A percentile compares a stretch with the other conserved stretches of the same genome.
Evolutionary conservation across 2,797 vertebrate species (phyloP).

Genomic region (Gallirallus australis): DNA sequence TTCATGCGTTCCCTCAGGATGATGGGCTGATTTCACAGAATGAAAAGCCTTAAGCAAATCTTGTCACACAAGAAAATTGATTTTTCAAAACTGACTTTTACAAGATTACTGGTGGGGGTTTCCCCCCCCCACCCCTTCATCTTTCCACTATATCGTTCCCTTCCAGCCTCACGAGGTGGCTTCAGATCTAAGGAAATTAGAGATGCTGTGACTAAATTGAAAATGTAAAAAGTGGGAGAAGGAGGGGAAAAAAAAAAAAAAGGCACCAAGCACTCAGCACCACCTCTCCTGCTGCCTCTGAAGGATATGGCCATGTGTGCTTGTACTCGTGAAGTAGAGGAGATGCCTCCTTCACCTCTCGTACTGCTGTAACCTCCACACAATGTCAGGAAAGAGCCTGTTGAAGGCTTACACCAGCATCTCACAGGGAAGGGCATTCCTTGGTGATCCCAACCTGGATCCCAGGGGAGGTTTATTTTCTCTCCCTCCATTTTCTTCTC

Average conservation of each 20-base stretch:
- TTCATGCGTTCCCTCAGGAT: constrained; percentile 31
- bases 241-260: neutral
- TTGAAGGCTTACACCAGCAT: neutral
- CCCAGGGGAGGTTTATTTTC: rapidly evolving
- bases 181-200: constrained; percentile 70
- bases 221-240: constrained; percentile 44
- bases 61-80: constrained; percentile 70
- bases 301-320: rapidly evolving
- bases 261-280: neutral
- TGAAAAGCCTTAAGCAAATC: constrained; percentile 70
- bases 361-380: neutral
- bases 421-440: neutral
- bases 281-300: neutral
- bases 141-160: constrained; percentile 30
- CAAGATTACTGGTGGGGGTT: constrained; percentile 27
- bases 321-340: neutral
- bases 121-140: neutral
- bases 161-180: constrained; percentile 33
- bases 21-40: constrained; percentile 64
- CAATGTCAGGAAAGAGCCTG: rapidly evolving
- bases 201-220: constrained; percentile 61
- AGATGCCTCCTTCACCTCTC: neutral
- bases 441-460: neutral
- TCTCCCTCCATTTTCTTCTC: neutral
- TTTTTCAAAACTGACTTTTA: constrained; percentile 76